Evolutionary conservation across 2,113 vertebrate species (phyloP), one percentile per base, ranked within the genome.

Genomic region (Saccopteryx leptura): DNA sequence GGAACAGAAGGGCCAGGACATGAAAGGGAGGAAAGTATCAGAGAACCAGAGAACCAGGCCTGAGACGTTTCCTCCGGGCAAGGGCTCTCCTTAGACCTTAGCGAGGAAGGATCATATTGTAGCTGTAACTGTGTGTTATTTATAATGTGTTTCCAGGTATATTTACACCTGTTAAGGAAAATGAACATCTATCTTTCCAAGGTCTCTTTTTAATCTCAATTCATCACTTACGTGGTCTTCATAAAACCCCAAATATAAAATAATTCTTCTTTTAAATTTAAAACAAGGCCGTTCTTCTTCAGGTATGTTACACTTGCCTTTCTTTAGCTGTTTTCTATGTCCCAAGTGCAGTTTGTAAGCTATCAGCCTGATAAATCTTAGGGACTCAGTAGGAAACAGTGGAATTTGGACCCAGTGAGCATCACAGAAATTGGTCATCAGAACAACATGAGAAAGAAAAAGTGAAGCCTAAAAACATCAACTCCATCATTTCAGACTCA

Each of bases 341-440:
- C n/a, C 26, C 4, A 19, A 61, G 50, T 88, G 21, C 5, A 90
- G 72, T 54, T 76, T 88, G 87, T 63, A 84, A 72, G 60, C 66
- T 68, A 60, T 58, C 11, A 75, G 48, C 61, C 26, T 61, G 66
- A 71, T 81, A 74, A 82, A 56, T 86, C 58, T 81, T 74, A 92
- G 68, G 74, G 80, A 93, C 23, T 24, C 69, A 31, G 12, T 89
- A 80, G 89, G 71, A 96, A 86, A 74, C 26, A 54, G 8, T 74
- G 10, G 26, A 50, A 88, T 66, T 86, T 72, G 93, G 31, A 97
- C 7, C 50, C 13, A 91, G 12, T 10, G 24, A 96, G 48, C 63
- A 50, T 88, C 39, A 17, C 1, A 28, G 52, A 96, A 94, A 90
- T 68, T 68, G 74, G 65, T 83, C 87, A 76, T 89, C 92, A 89